Conservation (phyloP, 2,888 invertebrate genomes). For the Mimumesa dahlbomi region DNA sequence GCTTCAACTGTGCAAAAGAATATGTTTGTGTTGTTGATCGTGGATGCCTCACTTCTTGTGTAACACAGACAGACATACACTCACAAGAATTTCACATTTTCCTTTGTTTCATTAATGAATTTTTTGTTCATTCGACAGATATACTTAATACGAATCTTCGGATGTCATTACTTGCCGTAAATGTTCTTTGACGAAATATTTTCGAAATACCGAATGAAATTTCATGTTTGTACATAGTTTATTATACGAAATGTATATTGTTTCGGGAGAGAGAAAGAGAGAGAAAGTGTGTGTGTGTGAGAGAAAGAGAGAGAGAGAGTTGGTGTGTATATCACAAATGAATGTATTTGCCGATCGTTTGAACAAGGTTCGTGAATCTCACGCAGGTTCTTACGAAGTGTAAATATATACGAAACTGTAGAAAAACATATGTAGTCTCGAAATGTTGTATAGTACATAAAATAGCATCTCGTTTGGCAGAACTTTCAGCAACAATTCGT, state of each 20-base stretch:
- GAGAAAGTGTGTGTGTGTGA: slow-evolving; percentile 34
- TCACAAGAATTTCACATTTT: not conserved
- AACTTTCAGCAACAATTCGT: slow-evolving; percentile 23
- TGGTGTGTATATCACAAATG: slow-evolving; percentile 39
- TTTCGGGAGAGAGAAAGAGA: not conserved
- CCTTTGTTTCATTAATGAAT: slow-evolving; percentile 15
- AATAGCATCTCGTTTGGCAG: slow-evolving; percentile 11
- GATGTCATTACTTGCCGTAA: too few species aligned
- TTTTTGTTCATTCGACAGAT: slow-evolving; percentile 41
- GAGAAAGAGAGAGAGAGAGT: too few species aligned
- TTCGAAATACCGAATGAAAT: slow-evolving; percentile 35
- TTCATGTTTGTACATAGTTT: slow-evolving; percentile 54
- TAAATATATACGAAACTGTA: slow-evolving; percentile 57
- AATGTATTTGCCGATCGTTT: slow-evolving; percentile 34
- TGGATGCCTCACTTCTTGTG: slow-evolving; percentile 13
- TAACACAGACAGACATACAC: too few species aligned
- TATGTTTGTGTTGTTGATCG: slow-evolving; percentile 35
- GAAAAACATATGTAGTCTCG: too few species aligned
- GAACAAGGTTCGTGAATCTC: slow-evolving; percentile 41
- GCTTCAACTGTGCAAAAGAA: slow-evolving; percentile 33
- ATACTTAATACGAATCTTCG: too few species aligned
- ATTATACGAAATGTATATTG: slow-evolving; percentile 20
- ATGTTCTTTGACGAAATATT: slow-evolving; percentile 48
- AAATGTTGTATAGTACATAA: slow-evolving; percentile 51
- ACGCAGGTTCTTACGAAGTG: slow-evolving; percentile 49